Evolutionary conservation across 2,888 invertebrate genomes (phyloP).

Genomic region (Tenthredo scrophulariae): DNA sequence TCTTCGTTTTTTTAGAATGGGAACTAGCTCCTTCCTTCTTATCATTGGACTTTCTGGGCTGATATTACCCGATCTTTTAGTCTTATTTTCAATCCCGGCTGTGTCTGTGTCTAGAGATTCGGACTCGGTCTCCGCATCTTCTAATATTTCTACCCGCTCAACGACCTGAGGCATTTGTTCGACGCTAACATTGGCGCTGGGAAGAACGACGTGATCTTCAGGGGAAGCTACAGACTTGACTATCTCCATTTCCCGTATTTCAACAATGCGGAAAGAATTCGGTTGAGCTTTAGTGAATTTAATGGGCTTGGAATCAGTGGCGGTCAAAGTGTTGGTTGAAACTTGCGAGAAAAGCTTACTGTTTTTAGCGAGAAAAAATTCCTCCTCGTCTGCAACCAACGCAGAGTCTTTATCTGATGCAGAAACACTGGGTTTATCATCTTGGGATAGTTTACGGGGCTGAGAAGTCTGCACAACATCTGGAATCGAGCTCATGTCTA

Average conservation of each 20-base stretch:
- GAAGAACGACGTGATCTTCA: slow-evolving; percentile 74
- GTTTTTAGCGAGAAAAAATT: slow-evolving; percentile 81
- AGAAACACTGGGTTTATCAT: slow-evolving; percentile 26
- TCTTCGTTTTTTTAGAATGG: slow-evolving; percentile 66
- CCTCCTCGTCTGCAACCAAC: slow-evolving; percentile 64
- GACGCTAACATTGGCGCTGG: slow-evolving; percentile 72
- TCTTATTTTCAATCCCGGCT: slow-evolving; percentile 65
- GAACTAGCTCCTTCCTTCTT: slow-evolving; percentile 63
- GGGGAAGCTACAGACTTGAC: slow-evolving; percentile 83
- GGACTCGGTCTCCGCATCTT: slow-evolving; percentile 77
- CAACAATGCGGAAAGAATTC: slow-evolving; percentile 83
- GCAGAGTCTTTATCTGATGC: slow-evolving; percentile 60
- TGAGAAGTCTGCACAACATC: slow-evolving; percentile 75
- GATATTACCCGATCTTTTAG: slow-evolving; percentile 55
- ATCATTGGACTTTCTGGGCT: slow-evolving; percentile 19
- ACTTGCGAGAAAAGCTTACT: slow-evolving; percentile 86
- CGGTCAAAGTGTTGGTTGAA: slow-evolving; percentile 79
- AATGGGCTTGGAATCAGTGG: slow-evolving; percentile 57
- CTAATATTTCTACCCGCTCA: slow-evolving; percentile 78
- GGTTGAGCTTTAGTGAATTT: slow-evolving; percentile 60
- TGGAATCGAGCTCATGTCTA: slow-evolving; percentile 79
- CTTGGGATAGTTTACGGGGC: slow-evolving; percentile 58
- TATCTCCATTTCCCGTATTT: slow-evolving; percentile 85
- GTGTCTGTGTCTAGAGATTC: slow-evolving; percentile 71
- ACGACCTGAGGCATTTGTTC: slow-evolving; percentile 75